These are phyloP conservation scores for Chromoteleia sp. DNA, from an alignment of 2,888 invertebrate species.

Conservation along the genomic window DNA sequence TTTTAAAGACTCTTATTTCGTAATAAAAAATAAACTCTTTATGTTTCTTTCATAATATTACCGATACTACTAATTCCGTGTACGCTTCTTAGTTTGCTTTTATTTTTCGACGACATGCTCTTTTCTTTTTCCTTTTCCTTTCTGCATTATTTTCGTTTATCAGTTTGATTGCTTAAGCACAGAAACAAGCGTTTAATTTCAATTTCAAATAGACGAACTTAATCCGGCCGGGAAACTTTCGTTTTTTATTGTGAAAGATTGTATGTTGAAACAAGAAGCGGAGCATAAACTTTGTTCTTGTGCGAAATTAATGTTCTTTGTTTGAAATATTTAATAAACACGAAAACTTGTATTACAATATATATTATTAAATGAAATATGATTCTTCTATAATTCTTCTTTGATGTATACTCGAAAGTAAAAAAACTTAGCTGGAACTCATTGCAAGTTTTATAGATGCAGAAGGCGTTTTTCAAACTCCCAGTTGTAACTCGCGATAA, in stretches of 20 bases:
- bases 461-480: conserved; percentile 35
- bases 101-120: neutral
- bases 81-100: no score
- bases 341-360: conserved; percentile 26
- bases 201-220: conserved; percentile 11
- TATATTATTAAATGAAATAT: conserved; percentile 11
- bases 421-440: conserved; percentile 20
- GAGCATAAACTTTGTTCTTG: conserved; percentile 4
- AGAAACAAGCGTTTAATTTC: neutral
- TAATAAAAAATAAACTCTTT: neutral
- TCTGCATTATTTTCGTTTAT: neutral
- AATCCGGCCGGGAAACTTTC: conserved; percentile 5
- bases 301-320: conserved; percentile 11
- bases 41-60: conserved; percentile 7
- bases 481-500: conserved; percentile 22
- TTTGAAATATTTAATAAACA: conserved; percentile 29
- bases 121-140: neutral
- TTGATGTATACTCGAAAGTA: conserved; percentile 13
- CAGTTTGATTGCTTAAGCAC: neutral
- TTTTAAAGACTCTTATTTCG: neutral
- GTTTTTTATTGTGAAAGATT: conserved; percentile 17
- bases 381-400: conserved; percentile 23
- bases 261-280: conserved; percentile 17
- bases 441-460: conserved; percentile 40
- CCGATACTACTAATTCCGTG: neutral